Base-by-base conservation (phyloP, 1,140 invertebrate species). In the Tetraneura akinire region DNA sequence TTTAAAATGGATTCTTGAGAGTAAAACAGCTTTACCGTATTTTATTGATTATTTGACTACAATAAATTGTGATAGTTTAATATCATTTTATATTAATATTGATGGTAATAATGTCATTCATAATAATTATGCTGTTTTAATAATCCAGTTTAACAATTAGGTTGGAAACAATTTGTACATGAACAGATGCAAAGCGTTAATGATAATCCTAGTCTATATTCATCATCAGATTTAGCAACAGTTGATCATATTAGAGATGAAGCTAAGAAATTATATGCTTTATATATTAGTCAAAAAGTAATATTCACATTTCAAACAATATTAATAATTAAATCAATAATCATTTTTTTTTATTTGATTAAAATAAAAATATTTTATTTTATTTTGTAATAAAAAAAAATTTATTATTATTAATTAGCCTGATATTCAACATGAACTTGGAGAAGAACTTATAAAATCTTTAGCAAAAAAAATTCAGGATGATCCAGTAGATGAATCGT, bases 81-180 rank as follows among this genome's bases (percentile, higher is more conserved):
- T 95, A 80, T 94, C 91, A 84, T 94, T 94, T 84, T 94, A 94
- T 84, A 86, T 95, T 66, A 94, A 94, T 85, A 91, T 94, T 82
- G 93, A 94, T 87, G 91, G 89, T 80, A 8, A 51, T 16, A 37
- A 4, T 37, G 3, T 47, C n/a, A 47, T 60, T 26, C 23, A 13
- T 76, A 14, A 8, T 26, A 47, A 47, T 47, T 37, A 1, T 11
- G 1, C 21, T 26, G 45, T 78, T 60, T 47, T 26, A 78, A 23
- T 47, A 78, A 42, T 57, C 4, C 21, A 18, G 21, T 62, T 78
- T 18, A 3, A 78, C 0, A 45, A 60, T 62, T 45, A 78, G 74
- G 74, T 60, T 78, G 74, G 74, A 78, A 60, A 78, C 74, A 78
- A 47, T 78, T 78, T 78, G 74, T 78, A 14, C 74, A 78, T 13